Evolutionary conservation across 2,888 invertebrate genomes (phyloP), one percentile per base, ranked within the genome.

Genomic region (Nomada ferruginata): DNA sequence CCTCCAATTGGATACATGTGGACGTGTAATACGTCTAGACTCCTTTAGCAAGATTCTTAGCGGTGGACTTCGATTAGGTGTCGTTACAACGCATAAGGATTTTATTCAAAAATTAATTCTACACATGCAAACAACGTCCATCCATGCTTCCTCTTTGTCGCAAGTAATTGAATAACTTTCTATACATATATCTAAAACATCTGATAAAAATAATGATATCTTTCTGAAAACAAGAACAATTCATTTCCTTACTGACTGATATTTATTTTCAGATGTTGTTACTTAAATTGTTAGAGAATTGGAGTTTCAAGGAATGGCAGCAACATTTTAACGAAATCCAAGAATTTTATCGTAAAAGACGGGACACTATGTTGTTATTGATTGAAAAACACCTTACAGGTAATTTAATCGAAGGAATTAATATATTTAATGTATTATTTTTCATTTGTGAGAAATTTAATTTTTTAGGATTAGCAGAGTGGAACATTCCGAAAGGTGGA

Each of bases 31-130:
- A 26, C 95, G 97, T 44, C 94, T 97, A 86, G 97, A 97, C 93
- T 97, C 97, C 0, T 95, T 97, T 87, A 97, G 97, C 0, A 97
- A 97, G 94, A 95, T 96, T 52, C 92, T 97, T 55, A 95, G 96
- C 90, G 95, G 96, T 0, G 97, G 97, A 0, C 92, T 97, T 55
- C 94, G 97, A 61, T 92, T 96, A 0, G 97, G 97, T 10, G 96
- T 96, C 94, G 94, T 97, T 4, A 96, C 96, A 0, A 97, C 96
- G 0, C 96, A 97, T 0, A 94, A 94, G 69, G 94, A 95, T 0
- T 89, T 97, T 13, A 92, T 97, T 3, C 92, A 95, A 5, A 94
- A 95, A 42, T 91, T 97, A n/a, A 95, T 95, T 85, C 92, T 96
- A 20, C 96, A 97, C 89, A 94, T 96, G 85, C 96, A 96, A 88